Base-by-base conservation (phyloP, 2,888 invertebrate species). In the Tachina fera region DNA sequence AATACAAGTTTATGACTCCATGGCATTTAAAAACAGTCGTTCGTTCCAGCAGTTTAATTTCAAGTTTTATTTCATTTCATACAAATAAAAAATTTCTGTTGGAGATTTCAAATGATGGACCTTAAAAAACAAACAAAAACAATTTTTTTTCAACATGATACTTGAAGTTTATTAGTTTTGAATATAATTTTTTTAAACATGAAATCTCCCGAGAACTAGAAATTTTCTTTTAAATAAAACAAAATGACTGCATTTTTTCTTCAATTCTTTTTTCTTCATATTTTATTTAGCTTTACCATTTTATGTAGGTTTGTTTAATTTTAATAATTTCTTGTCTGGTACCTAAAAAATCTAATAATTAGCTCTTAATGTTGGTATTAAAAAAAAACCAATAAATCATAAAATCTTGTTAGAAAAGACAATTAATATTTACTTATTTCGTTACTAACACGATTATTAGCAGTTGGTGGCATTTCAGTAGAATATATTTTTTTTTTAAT, bases 321-420 rank as follows among this genome's bases (percentile, higher is more conserved):
- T 47, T 56, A 63, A 4, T 61, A 65, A 43, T 77, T 49, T 31
- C 56, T 58, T 43, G 51, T 67, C 49, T 51, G 49, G 49, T 51
- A 68, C 51, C 39, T 51, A 68, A 65, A 45, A 22, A 56, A 58
- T 8, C 41, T 60, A 51, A 68, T 77, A 68, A 68, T 68, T 77
- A 77, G 22, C 58, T 68, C 9, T 68, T 61, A 61, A 51, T 61
- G 41, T 72, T 49, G 9, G 43, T 70, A 51, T n/a, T 10, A 2
- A 14, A 60, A 53, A 63, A 53, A 75, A 65, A 0, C 13, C 8
- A 67, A 53, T 65, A 72, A 72, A 72, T 71, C 71, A 71, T 77
- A 51, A 83, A 83, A 77, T 83, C 65, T 83, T 58, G 70, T 70
- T 61, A 31, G 11, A 58, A 70, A 61, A 82, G 43, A 70, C 51